A percentile compares a stretch with the other conserved stretches of the same genome.
Evolutionary conservation across 2,888 invertebrate genomes (phyloP).

Genomic region (Orthonychiurus folsomi): DNA sequence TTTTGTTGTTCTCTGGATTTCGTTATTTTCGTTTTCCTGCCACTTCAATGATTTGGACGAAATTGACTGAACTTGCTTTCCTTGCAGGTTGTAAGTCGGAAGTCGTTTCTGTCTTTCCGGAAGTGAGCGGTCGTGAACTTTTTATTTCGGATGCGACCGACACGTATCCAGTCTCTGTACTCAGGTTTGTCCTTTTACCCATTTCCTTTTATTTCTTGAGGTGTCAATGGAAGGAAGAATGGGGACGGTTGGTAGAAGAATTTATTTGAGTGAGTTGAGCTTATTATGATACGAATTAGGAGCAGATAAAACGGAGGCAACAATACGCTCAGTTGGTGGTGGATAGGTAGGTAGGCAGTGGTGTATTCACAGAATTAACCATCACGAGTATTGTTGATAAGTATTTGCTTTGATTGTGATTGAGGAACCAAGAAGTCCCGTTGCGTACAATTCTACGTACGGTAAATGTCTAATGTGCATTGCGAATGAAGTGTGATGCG

Average conservation of each 20-base stretch:
- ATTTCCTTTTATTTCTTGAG: no score
- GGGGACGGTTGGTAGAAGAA: background rate
- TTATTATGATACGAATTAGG: background rate
- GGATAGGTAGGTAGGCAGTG: no score
- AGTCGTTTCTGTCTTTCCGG: conserved; percentile 30
- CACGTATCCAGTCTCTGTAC: conserved; percentile 47
- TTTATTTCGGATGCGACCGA: conserved; percentile 50
- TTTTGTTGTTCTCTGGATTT: no score
- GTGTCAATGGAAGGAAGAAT: no score
- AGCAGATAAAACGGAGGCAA: background rate
- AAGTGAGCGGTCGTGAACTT: conserved; percentile 45
- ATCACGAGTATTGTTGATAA: background rate
- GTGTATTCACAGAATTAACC: no score
- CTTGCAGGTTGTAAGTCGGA: conserved; percentile 29
- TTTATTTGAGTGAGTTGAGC: background rate
- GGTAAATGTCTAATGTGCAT: background rate
- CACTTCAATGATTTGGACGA: no score
- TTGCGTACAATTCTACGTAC: background rate
- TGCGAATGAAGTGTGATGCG: no score
- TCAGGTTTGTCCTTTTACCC: conserved; percentile 48
- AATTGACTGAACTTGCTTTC: conserved; percentile 4
- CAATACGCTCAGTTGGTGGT: conserved; percentile 5
- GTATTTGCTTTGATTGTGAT: conserved; percentile 1
- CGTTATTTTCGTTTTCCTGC: no score
- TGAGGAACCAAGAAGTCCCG: background rate